Conservation (phyloP, 2,113 vertebrate genomes). For the Cebus imitator region DNA sequence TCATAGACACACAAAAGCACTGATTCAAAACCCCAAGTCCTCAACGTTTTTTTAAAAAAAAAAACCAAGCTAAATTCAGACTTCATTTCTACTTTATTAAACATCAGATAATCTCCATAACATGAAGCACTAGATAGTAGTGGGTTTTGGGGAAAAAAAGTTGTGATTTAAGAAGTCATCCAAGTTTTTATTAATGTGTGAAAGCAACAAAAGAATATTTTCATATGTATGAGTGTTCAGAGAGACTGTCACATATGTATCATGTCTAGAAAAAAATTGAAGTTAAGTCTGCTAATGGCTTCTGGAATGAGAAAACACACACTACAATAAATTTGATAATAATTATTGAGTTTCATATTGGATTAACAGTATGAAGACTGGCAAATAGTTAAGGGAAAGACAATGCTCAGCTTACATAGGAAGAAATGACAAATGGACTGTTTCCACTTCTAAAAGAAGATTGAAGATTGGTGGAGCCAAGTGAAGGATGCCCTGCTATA, state of each 20-base stretch:
- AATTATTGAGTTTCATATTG: slow-evolving; percentile 19
- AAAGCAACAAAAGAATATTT: neutral
- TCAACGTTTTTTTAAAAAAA: neutral
- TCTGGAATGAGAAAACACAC: neutral
- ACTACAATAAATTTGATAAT: neutral
- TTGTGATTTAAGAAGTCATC: neutral
- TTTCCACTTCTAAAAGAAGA: neutral
- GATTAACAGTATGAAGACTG: neutral
- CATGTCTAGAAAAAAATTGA: neutral
- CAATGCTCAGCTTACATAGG: neutral
- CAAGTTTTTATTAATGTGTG: slow-evolving; percentile 15
- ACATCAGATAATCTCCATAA: neutral
- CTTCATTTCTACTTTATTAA: neutral
- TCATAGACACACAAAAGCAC: slow-evolving; percentile 3
- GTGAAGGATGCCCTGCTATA: neutral
- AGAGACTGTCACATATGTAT: neutral
- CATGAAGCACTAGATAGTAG: neutral
- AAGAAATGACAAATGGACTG: neutral
- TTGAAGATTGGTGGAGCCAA: neutral
- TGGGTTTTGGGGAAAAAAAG: neutral
- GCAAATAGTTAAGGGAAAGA: neutral
- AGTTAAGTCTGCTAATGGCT: neutral
- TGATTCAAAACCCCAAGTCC: neutral
- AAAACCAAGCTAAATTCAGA: neutral
- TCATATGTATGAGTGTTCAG: neutral